phyloP scores from a whole-genome alignment of 2,797 vertebrate species.

The Sciaenops ocellatus region DNA sequence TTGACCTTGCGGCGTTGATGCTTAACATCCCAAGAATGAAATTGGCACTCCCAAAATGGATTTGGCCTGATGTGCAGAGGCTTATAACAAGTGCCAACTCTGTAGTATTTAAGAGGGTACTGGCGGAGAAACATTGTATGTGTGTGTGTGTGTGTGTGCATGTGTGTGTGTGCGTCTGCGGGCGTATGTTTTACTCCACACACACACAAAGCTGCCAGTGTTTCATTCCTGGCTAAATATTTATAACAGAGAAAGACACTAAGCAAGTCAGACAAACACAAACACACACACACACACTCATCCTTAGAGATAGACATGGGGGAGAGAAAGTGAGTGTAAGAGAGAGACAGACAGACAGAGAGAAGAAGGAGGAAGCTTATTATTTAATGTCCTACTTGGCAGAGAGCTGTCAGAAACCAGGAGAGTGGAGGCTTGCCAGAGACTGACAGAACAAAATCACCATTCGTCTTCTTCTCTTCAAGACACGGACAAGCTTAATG shows the following conservation, averaged over 20 bases:
- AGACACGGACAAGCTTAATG: conserved; percentile 70
- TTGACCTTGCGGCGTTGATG: conserved; percentile 79
- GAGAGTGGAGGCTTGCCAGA: conserved; percentile 60
- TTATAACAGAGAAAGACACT: conserved; percentile 68
- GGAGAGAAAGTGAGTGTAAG: conserved; percentile 32
- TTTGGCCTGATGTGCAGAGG: conserved; percentile 77
- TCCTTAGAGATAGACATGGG: conserved; percentile 29
- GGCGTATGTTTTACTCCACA: conserved; percentile 57
- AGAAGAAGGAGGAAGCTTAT: conserved; percentile 70
- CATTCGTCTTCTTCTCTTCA: conserved; percentile 62
- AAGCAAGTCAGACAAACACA: conserved; percentile 64
- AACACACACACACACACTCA: conserved; percentile 31
- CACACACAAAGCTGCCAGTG: conserved; percentile 58
- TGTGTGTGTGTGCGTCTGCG: conserved; percentile 26
- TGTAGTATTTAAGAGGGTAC: conserved; percentile 77
- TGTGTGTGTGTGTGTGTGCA: conserved; percentile 36
- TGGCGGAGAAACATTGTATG: conserved; percentile 47
- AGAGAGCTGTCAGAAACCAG: conserved; percentile 70
- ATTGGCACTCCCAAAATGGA: conserved; percentile 77
- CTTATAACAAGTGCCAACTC: conserved; percentile 76
- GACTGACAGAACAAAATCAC: conserved; percentile 73
- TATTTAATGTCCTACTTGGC: conserved; percentile 81
- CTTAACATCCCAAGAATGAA: conserved; percentile 79
- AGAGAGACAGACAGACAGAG: conserved; percentile 31
- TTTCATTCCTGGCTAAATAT: conserved; percentile 74